A percentile compares a stretch with the other conserved stretches of the same genome.
Evolutionary conservation across 2,113 vertebrate genomes (phyloP).

Genomic region (Aplodontia rufa): DNA sequence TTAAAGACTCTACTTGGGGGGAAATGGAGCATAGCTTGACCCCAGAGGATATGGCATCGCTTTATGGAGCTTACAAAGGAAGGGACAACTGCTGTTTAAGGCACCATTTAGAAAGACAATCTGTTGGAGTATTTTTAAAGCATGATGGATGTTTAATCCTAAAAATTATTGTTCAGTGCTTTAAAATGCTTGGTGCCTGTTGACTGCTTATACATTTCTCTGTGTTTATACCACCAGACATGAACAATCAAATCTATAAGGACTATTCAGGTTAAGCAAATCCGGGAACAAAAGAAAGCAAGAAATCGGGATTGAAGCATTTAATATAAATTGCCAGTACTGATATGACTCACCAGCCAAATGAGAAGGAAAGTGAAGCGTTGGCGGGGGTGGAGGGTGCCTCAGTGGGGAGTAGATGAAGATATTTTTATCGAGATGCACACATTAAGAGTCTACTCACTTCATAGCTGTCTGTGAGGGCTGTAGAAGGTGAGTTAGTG

Average conservation of each 20-base stretch:
- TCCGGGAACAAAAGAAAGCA: constrained; percentile 39
- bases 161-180: constrained; percentile 9
- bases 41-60: constrained; percentile 53
- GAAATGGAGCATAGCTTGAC: constrained; percentile 34
- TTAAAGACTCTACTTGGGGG: not conserved
- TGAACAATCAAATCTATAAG: not conserved
- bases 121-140: constrained; percentile 63
- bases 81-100: constrained; percentile 60
- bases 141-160: constrained; percentile 53
- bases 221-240: not conserved
- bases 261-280: constrained; percentile 43
- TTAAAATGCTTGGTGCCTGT: not conserved
- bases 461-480: constrained; percentile 25
- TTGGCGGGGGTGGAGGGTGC: constrained; percentile 59
- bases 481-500: not conserved
- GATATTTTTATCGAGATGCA: constrained; percentile 73
- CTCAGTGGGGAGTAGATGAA: constrained; percentile 50
- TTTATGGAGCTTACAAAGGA: not conserved
- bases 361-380: constrained; percentile 64
- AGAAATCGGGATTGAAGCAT: constrained; percentile 49
- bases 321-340: constrained; percentile 65
- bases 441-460: constrained; percentile 59
- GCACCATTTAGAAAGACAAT: constrained; percentile 47
- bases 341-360: constrained; percentile 74
- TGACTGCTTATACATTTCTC: not conserved